Conservation (phyloP, 30 jellyfish, hydroid and myxozoan species). For the Chironex yamaguchii region DNA sequence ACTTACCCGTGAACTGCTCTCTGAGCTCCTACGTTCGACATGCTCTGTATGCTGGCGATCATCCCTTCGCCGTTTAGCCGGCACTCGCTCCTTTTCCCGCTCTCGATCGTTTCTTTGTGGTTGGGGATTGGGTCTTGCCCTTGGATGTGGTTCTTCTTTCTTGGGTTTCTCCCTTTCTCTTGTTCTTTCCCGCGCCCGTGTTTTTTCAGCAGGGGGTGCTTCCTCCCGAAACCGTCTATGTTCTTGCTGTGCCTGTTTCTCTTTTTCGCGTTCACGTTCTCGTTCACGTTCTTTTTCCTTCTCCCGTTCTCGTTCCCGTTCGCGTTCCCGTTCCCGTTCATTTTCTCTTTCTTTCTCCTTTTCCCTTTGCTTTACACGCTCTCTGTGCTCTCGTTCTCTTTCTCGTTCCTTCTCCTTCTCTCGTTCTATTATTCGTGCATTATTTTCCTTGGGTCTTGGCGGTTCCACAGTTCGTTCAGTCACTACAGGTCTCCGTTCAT, state of each 20-base stretch:
- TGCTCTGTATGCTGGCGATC: slow-evolving; percentile 61
- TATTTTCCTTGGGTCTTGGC: neutral
- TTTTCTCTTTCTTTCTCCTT: slow-evolving; percentile 48
- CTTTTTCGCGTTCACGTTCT: neutral
- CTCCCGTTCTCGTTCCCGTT: slow-evolving; percentile 33
- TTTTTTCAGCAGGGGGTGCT: neutral
- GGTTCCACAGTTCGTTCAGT: neutral
- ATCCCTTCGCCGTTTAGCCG: slow-evolving; percentile 68
- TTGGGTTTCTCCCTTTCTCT: neutral
- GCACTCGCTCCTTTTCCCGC: slow-evolving; percentile 64
- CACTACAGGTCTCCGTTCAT: neutral
- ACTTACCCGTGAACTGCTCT: neutral
- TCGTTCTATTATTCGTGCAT: slow-evolving; percentile 24
- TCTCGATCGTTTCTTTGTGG: slow-evolving; percentile 52
- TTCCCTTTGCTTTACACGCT: slow-evolving; percentile 65
- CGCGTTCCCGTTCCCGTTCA: slow-evolving; percentile 43
- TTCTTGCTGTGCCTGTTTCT: neutral
- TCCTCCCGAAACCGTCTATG: neutral
- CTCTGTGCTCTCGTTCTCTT: slow-evolving; percentile 58
- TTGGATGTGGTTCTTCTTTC: neutral
- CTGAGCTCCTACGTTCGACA: neutral
- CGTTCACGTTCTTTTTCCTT: neutral
- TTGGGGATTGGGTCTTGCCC: neutral
- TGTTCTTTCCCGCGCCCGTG: neutral
- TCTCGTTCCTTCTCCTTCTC: slow-evolving; percentile 46